Conservation (phyloP, 1,140 invertebrate genomes). For the Branchinecta lynchi region DNA sequence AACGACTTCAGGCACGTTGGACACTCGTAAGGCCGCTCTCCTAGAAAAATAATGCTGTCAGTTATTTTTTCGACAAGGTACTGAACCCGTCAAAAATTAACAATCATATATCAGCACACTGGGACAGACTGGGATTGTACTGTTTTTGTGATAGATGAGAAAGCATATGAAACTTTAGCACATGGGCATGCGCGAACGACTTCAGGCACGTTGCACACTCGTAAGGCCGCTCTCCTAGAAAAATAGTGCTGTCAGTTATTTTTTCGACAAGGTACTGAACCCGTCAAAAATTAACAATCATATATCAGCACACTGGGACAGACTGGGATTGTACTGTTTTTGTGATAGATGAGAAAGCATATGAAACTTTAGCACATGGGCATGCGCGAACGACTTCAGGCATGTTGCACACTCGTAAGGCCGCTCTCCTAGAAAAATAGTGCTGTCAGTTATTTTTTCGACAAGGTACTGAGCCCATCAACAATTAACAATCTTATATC, state of each 20-base stretch:
- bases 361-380: slow-evolving; percentile 71
- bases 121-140: too few species aligned
- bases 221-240: slow-evolving; percentile 48
- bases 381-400: slow-evolving; percentile 71
- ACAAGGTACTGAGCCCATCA: too few species aligned
- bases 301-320: too few species aligned
- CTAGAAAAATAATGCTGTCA: slow-evolving; percentile 17
- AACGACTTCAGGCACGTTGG: slow-evolving; percentile 66
- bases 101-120: too few species aligned
- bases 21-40: slow-evolving; percentile 56
- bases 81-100: too few species aligned
- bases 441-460: too few species aligned
- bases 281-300: too few species aligned
- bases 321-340: slow-evolving; percentile 82
- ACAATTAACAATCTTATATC: too few species aligned
- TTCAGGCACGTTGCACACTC: slow-evolving; percentile 60
- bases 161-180: slow-evolving; percentile 68
- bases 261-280: too few species aligned
- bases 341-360: slow-evolving; percentile 76
- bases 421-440: slow-evolving; percentile 39
- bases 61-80: too few species aligned
- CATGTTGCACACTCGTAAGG: slow-evolving; percentile 56
- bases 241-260: too few species aligned
- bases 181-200: slow-evolving; percentile 72
- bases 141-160: slow-evolving; percentile 79